Percentiles rank a stretch among this genome's conserved stretches.
phyloP scores from a whole-genome alignment of 2,113 vertebrate genomes.

The Chloroceryle aenea region DNA sequence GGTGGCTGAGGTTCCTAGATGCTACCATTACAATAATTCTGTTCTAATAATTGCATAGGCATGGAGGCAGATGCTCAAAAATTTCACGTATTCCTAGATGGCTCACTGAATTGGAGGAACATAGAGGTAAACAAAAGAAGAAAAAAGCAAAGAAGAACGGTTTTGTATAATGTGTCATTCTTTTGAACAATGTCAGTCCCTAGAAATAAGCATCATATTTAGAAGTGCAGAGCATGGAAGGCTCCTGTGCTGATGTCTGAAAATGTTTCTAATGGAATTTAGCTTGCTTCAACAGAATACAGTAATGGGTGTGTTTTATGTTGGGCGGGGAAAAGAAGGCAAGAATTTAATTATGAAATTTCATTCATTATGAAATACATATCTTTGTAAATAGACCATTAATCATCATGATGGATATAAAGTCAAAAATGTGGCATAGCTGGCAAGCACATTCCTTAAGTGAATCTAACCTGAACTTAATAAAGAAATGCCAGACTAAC shows the following conservation, averaged over 20 bases:
- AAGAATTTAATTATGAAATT: slow-evolving; percentile 52
- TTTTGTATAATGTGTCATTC: background rate
- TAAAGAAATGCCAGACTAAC: slow-evolving; percentile 58
- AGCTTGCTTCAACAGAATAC: background rate
- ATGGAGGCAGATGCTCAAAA: background rate
- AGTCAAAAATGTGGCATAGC: slow-evolving; percentile 11
- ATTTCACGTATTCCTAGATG: background rate
- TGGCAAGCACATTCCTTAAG: slow-evolving; percentile 47
- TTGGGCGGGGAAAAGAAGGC: slow-evolving; percentile 15
- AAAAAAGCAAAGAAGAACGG: background rate
- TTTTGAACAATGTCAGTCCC: background rate
- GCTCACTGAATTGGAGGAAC: background rate
- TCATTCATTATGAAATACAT: background rate
- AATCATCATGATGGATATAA: slow-evolving; percentile 51
- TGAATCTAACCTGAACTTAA: slow-evolving; percentile 69
- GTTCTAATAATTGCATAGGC: background rate
- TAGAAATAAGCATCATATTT: background rate
- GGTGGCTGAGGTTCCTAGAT: slow-evolving; percentile 1
- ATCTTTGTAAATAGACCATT: slow-evolving; percentile 60
- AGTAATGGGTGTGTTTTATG: slow-evolving; percentile 49
- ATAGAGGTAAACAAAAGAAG: background rate
- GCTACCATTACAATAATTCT: background rate
- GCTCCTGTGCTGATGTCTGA: background rate
- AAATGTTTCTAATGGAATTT: slow-evolving; percentile 21
- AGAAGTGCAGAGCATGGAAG: background rate